phyloP scores from a whole-genome alignment of 2,888 invertebrate genomes.

The Ligdia adustata region DNA sequence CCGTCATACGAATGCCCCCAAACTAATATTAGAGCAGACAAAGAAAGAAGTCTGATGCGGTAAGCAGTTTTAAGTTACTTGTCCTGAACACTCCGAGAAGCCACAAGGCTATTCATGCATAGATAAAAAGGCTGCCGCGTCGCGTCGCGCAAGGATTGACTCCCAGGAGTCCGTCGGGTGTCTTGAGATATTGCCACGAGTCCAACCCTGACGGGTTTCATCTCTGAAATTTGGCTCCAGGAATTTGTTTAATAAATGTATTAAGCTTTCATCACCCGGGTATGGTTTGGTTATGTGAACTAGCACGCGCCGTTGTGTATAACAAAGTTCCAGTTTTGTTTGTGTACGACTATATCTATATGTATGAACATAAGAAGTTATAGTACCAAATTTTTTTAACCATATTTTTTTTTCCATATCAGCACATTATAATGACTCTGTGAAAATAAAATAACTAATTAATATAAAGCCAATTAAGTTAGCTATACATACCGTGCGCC shows the following conservation, averaged over 20 bases:
- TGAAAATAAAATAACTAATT: too few species aligned
- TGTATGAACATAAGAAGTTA: too few species aligned
- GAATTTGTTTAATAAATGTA: conserved; percentile 26
- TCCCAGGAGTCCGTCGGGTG: conserved; percentile 49
- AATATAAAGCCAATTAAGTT: too few species aligned
- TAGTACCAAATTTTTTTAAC: too few species aligned
- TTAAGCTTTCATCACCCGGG: conserved; percentile 12
- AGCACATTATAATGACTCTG: too few species aligned
- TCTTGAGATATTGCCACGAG: conserved; percentile 66
- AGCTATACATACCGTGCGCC: too few species aligned
- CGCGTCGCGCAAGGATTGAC: conserved; percentile 48
- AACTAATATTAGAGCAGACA: conserved; percentile 19
- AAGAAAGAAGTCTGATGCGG: conserved; percentile 19
- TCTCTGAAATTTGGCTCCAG: conserved; percentile 34
- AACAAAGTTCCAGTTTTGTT: too few species aligned
- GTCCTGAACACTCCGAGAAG: conserved; percentile 4
- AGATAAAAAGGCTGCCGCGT: conserved; percentile 59
- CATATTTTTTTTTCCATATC: too few species aligned
- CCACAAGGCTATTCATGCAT: conserved; percentile 57
- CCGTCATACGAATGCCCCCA: conserved; percentile 11
- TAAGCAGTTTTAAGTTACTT: too few species aligned
- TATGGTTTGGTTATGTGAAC: not conserved
- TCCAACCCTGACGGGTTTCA: conserved; percentile 55
- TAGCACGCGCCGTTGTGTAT: too few species aligned
- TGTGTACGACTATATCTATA: too few species aligned